Conservation (phyloP, 2,888 invertebrate genomes). For the Acrobasis consociella region DNA sequence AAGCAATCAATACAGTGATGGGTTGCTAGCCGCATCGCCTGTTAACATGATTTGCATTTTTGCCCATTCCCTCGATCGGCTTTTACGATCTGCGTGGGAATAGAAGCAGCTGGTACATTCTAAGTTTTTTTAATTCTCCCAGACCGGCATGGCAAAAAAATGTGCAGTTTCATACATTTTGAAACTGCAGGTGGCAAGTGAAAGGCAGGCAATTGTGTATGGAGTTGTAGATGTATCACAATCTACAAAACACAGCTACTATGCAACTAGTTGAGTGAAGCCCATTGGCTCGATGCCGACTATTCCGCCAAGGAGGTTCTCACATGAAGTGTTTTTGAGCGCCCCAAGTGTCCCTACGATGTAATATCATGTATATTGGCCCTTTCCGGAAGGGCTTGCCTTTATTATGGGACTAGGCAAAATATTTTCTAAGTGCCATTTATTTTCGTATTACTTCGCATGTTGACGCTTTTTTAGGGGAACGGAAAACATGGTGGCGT, state of each 20-base stretch:
- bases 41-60: no score
- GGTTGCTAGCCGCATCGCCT: no score
- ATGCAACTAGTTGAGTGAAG: not conserved
- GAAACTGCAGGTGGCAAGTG: no score
- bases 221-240: no score
- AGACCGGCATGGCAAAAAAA: no score
- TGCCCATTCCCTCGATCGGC: no score
- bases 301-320: constrained; percentile 6
- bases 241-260: not conserved
- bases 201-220: no score
- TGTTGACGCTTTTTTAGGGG: not conserved
- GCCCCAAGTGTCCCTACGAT: not conserved
- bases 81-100: no score
- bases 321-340: constrained; percentile 15
- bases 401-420: constrained; percentile 5
- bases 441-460: constrained; percentile 7
- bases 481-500: not conserved
- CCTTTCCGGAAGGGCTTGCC: not conserved
- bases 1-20: no score
- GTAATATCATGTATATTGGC: constrained; percentile 18
- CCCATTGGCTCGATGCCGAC: not conserved
- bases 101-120: no score
- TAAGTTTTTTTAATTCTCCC: no score
- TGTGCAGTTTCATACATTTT: no score
- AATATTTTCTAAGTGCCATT: not conserved